Base-by-base conservation (phyloP, 2,888 invertebrate species). In the Cinara cedri region DNA sequence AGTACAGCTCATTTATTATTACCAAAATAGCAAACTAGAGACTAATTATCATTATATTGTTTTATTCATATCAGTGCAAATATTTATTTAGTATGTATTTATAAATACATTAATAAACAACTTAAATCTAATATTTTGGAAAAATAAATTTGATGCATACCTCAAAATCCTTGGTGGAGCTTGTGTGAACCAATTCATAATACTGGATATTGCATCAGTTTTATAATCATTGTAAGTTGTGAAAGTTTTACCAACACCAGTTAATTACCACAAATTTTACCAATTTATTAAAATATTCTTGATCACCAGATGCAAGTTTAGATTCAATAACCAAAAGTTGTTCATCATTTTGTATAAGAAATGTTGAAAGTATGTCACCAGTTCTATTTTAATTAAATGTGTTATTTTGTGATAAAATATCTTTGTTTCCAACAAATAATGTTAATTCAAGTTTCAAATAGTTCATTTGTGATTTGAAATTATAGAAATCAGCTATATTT, bases 121-220 rank as follows among this genome's bases (percentile, higher is more conserved):
- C n/a, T n/a, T n/a, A n/a, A n/a, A n/a, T n/a, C n/a, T n/a, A n/a
- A n/a, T n/a, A n/a, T n/a, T n/a, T n/a, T n/a, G n/a, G n/a, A n/a
- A n/a, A n/a, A n/a, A n/a, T n/a, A n/a, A n/a, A n/a, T n/a, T n/a
- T n/a, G n/a, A n/a, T n/a, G n/a, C 51, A 54, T n/a, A 54, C 51
- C 51, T 54, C 8, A 54, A 10, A 54, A 19, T 54, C 19, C 51
- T 54, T 0, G 51, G 16, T n/a, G 51, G 51, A n/a, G 51, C 51
- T 54, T 54, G 51, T n/a, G 51, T n/a, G 19, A 54, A 54, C 51
- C 51, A 54, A 54, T 54, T 54, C 51, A 54, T 54, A 2, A 54
- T n/a, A 54, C 51, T 54, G 16, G 51, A 16, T 9, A 54, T 54
- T 8, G 19, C 51, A n/a, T 54, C 51, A 16, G 19, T 54, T 10